Percentiles rank a stretch among this genome's conserved stretches.
Conservation (phyloP, 2,797 vertebrate genomes). For the Avahi laniger region DNA sequence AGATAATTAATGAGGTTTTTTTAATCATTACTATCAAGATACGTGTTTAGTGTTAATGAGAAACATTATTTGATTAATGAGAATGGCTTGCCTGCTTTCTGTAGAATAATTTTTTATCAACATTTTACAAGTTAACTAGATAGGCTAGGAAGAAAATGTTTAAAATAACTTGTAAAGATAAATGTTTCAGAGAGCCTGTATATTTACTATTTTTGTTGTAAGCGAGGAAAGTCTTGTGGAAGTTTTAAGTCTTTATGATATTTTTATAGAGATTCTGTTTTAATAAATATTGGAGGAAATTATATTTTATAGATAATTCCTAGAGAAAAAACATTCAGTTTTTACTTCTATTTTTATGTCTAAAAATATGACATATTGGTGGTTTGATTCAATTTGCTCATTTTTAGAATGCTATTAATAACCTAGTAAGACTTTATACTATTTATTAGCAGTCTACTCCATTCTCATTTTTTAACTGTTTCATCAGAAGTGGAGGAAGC, state of each 20-base stretch:
- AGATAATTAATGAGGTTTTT: slow-evolving; percentile 30
- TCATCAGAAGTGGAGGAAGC: background rate
- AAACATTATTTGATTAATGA: slow-evolving; percentile 48
- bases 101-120: background rate
- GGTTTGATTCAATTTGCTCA: background rate
- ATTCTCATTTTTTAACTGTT: slow-evolving; percentile 33
- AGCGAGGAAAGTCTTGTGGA: background rate
- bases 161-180: slow-evolving; percentile 19
- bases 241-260: background rate
- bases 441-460: background rate
- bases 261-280: background rate
- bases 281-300: background rate
- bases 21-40: background rate
- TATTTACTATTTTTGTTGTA: background rate
- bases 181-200: background rate
- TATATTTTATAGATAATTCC: slow-evolving; percentile 9
- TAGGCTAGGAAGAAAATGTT: background rate
- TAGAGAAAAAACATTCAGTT: background rate
- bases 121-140: slow-evolving; percentile 17
- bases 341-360: slow-evolving; percentile 7
- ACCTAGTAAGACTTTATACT: background rate
- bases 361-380: background rate
- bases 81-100: background rate
- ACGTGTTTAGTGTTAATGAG: background rate
- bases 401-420: background rate